Evolutionary conservation across 2,113 vertebrate species (phyloP).

Genomic region (Nannobrachium achirus): DNA sequence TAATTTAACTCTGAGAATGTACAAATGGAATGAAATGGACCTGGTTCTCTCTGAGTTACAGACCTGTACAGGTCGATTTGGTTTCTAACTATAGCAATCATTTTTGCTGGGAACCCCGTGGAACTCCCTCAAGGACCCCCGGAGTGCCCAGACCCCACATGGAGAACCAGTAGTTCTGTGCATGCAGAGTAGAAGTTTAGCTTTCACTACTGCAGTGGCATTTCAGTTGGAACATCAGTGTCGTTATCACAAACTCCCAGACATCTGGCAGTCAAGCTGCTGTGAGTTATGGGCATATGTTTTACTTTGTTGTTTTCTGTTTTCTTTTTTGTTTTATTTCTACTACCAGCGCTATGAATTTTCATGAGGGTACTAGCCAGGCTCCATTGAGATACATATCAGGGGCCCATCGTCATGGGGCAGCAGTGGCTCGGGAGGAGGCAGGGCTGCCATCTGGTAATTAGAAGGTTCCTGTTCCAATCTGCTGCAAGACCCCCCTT

Average conservation of each 20-base stretch:
- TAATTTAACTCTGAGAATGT: too few relatives aligned
- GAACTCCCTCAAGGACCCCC: neutral
- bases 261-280: constrained; percentile 1
- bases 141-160: neutral
- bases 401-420: too few relatives aligned
- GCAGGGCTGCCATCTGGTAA: too few relatives aligned
- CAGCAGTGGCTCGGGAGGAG: too few relatives aligned
- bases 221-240: neutral
- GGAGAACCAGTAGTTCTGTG: too few relatives aligned
- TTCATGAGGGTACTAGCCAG: constrained; percentile 2
- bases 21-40: too few relatives aligned
- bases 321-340: constrained; percentile 37
- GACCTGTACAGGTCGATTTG: too few relatives aligned
- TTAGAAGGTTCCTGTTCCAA: too few relatives aligned
- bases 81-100: too few relatives aligned
- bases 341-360: constrained; percentile 25
- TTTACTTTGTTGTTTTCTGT: constrained; percentile 22
- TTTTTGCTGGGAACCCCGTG: neutral
- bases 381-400: constrained; percentile 9
- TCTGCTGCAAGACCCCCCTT: too few relatives aligned
- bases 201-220: neutral
- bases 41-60: too few relatives aligned
- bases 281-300: constrained; percentile 28
- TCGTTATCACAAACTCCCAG: neutral
- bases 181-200: too few relatives aligned